phyloP scores from a whole-genome alignment of 2,113 vertebrate species.

The Seriola aureovittata region DNA sequence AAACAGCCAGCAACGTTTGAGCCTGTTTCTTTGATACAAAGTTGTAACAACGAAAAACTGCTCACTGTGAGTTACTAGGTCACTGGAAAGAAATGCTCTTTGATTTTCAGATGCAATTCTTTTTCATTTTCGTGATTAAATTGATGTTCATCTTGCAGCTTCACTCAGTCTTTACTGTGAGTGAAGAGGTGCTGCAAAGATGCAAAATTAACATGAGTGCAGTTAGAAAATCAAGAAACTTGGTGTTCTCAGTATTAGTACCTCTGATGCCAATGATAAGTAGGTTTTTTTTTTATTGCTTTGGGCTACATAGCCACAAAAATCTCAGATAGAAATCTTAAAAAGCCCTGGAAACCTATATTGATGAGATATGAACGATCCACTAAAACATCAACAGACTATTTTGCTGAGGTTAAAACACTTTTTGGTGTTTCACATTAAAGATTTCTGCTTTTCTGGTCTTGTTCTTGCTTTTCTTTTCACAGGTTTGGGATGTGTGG shows the following conservation, averaged over 20 bases:
- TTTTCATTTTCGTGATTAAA: neutral
- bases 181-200: neutral
- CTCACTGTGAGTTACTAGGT: slow-evolving; percentile 1
- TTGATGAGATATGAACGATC: neutral
- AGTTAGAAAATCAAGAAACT: neutral
- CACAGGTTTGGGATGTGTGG: neutral
- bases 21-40: neutral
- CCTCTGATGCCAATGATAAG: slow-evolving; percentile 4
- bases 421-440: slow-evolving; percentile 16
- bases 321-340: neutral
- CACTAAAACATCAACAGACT: neutral
- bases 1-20: neutral
- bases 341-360: slow-evolving; percentile 13
- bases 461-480: neutral
- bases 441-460: neutral
- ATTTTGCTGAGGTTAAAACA: neutral
- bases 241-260: neutral
- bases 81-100: neutral
- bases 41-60: neutral
- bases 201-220: slow-evolving; percentile 1
- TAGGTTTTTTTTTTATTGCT: neutral
- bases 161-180: neutral
- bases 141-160: neutral
- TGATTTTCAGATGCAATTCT: neutral
- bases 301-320: neutral